phyloP scores from a whole-genome alignment of 2,113 vertebrate genomes.

The Platanista minor region DNA sequence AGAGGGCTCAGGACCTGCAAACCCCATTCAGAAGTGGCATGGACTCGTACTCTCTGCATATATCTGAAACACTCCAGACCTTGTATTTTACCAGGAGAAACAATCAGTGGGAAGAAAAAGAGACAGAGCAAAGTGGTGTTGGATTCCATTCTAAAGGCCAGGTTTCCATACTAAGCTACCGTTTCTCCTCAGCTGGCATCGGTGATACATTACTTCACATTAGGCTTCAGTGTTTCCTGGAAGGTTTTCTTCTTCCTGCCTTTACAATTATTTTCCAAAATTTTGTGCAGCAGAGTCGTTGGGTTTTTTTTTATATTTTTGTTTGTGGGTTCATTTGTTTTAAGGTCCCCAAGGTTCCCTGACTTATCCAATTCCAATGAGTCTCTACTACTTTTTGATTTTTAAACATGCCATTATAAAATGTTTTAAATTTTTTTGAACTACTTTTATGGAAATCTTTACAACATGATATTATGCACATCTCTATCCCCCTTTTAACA shows the following conservation, averaged over 20 bases:
- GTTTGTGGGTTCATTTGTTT: not conserved
- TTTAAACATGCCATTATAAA: not conserved
- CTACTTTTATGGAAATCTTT: not conserved
- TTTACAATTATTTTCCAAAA: not conserved
- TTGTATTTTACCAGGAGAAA: not conserved
- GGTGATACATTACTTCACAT: not conserved
- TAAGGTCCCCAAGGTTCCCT: not conserved
- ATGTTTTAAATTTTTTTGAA: not conserved
- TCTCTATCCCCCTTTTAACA: not conserved
- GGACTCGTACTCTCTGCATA: fast-evolving
- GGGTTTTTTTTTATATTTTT: not conserved
- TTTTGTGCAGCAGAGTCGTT: not conserved
- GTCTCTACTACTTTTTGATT: not conserved
- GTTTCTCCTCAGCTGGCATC: not conserved
- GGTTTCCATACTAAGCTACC: not conserved
- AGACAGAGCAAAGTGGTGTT: not conserved
- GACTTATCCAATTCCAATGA: not conserved
- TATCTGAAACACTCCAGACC: not conserved
- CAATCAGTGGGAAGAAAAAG: not conserved
- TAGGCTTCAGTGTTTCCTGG: not conserved
- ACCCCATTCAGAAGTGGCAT: not conserved
- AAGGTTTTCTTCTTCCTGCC: not conserved
- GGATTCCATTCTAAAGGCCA: not conserved
- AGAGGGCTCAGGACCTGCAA: too few species aligned
- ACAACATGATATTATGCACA: not conserved